Base-by-base conservation (phyloP, 2,888 invertebrate genomes). In the Andricus curvator region DNA sequence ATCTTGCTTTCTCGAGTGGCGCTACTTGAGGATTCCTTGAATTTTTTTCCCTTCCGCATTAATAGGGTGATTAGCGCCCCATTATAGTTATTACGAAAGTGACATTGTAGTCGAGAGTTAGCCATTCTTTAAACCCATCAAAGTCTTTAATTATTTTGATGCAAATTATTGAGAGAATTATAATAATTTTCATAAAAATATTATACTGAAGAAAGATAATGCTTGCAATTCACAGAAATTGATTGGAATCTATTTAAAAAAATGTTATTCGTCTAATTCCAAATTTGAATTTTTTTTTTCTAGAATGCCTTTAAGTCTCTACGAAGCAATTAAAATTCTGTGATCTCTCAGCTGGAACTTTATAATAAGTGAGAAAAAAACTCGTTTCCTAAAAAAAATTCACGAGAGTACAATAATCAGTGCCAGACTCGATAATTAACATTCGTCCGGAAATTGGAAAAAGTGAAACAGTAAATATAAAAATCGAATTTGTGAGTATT, bases 1-100 rank as follows among this genome's bases (percentile, higher is more conserved):
- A 74, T 74, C 56, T 33, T 15, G 33, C 56, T 74, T 33, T 74
- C 74, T 74, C n/a, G n/a, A 74, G 74, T 74, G 74, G 17, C 33
- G 20, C 33, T 56, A 56, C 74, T 74, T 74, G 74, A 74, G 37
- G 51, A 51, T 74, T 56, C 56, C 17, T 33, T 33, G 20, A n/a
- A 74, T 56, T 74, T 74, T 74, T 74, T 74, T 56, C 51, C 33
- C 33, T 56, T 29, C 33, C 6, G 41, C 67, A 67, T 44, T 67
- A 67, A 67, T 67, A 15, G 67, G n/a, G n/a, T 67, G 67, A 67
- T 67, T 67, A 67, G 41, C 44, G 22, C n/a, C 67, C 41, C 67
- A 67, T 67, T 67, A 67, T 41, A 15, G 5, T 64, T 17, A 29
- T 29, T 64, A 64, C 64, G 29, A 29, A 64, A 29, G 17, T 25